phyloP scores from a whole-genome alignment of 2,888 invertebrate genomes.

The Enoplolaimus lenunculus region DNA sequence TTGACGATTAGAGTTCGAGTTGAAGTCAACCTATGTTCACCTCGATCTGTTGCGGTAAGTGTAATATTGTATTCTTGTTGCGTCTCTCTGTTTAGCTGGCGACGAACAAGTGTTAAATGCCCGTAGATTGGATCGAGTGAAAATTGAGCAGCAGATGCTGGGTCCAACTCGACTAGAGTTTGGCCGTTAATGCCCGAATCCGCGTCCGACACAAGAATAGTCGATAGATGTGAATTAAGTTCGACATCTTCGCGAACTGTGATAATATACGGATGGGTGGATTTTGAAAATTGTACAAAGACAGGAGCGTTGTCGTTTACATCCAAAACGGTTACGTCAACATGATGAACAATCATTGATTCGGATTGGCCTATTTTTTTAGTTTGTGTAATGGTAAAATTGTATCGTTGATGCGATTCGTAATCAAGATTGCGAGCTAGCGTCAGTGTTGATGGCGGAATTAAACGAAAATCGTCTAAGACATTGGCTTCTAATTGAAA shows the following conservation, averaged over 20 bases:
- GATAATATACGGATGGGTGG: too few relatives aligned
- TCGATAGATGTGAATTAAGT: conserved; percentile 69
- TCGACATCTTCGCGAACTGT: conserved; percentile 58
- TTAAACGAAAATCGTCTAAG: too few relatives aligned
- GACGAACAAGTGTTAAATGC: conserved; percentile 63
- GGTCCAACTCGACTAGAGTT: conserved; percentile 62
- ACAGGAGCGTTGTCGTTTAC: conserved; percentile 85
- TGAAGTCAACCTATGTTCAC: conserved; percentile 62
- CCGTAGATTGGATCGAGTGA: conserved; percentile 74
- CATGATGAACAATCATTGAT: background rate
- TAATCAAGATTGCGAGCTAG: too few relatives aligned
- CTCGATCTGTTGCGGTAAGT: conserved; percentile 70
- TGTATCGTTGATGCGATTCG: too few relatives aligned
- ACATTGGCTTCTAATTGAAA: too few relatives aligned
- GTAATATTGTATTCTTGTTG: conserved; percentile 59
- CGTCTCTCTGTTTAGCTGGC: conserved; percentile 68
- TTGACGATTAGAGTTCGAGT: conserved; percentile 56
- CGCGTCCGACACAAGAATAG: conserved; percentile 69
- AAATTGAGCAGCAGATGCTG: conserved; percentile 53
- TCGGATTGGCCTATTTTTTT: background rate
- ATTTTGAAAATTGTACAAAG: too few relatives aligned
- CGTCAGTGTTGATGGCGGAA: too few relatives aligned
- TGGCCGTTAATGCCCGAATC: conserved; percentile 81
- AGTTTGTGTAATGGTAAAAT: too few relatives aligned
- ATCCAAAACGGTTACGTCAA: conserved; percentile 47